phyloP scores from a whole-genome alignment of 2,113 vertebrate species.

The Lampris megalopsis region DNA sequence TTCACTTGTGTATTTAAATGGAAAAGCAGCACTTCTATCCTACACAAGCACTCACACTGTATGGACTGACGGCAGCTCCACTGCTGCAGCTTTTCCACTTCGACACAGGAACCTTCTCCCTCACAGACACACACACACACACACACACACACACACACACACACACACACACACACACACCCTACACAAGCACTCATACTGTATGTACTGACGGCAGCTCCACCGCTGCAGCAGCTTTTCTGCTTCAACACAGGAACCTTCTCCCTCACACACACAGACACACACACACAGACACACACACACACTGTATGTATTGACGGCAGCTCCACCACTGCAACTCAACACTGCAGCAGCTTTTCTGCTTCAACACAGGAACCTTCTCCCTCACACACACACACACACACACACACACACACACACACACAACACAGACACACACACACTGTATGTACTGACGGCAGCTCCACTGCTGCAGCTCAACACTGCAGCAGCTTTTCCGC shows the following conservation, averaged over 20 bases:
- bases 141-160: background rate
- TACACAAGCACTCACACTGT: background rate
- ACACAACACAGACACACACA: background rate
- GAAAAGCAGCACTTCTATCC: too few species aligned
- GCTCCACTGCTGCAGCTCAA: constrained; percentile 47
- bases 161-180: background rate
- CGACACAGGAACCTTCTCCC: background rate
- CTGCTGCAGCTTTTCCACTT: background rate
- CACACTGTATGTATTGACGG: constrained; percentile 4
- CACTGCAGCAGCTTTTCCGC: constrained; percentile 30
- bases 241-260: too few species aligned
- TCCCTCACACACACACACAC: background rate
- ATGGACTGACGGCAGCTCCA: too few species aligned
- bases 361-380: too few species aligned
- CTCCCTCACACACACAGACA: background rate
- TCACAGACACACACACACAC: background rate
- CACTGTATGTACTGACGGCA: constrained; percentile 2
- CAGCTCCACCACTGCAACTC: constrained; percentile 45
- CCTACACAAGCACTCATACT: background rate
- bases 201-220: too few species aligned
- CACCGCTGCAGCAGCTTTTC: too few species aligned
- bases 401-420: background rate
- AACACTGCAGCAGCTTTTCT: constrained; percentile 38
- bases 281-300: background rate
- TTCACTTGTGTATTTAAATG: too few species aligned